Conservation (phyloP, 2,888 invertebrate species). For the Rhagonycha lutea region DNA sequence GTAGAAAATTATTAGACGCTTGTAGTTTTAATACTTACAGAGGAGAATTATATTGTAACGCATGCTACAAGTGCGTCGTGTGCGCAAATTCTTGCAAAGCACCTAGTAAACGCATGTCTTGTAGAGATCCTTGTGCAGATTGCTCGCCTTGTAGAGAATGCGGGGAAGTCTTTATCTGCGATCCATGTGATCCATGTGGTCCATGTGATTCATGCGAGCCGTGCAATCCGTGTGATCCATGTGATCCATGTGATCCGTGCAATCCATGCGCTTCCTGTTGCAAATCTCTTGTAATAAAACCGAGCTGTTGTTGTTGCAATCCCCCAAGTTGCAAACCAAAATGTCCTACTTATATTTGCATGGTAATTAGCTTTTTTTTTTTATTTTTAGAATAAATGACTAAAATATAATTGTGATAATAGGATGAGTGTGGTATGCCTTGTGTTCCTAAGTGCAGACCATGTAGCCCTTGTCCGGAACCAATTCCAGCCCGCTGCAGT, state of each 20-base stretch:
- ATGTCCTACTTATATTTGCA: neutral
- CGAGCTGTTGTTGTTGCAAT: neutral
- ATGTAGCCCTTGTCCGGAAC: neutral
- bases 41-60: conserved; percentile 49
- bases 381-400: neutral
- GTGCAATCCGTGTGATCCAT: conserved; percentile 3
- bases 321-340: neutral
- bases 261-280: neutral
- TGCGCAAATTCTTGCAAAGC: neutral
- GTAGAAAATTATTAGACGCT: conserved; percentile 47
- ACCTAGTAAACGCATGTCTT: neutral
- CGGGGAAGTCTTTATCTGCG: neutral
- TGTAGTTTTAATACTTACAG: conserved; percentile 43
- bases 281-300: neutral
- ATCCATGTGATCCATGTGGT: neutral
- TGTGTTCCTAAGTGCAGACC: conserved; percentile 3
- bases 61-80: conserved; percentile 41
- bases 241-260: conserved; percentile 9
- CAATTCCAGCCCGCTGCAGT: neutral
- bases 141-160: neutral
- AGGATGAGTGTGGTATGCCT: neutral
- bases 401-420: neutral
- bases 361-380: neutral
- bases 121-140: neutral
- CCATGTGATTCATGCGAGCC: neutral